Conservation (phyloP, 1,140 invertebrate species). For the Megalopta genalis region DNA sequence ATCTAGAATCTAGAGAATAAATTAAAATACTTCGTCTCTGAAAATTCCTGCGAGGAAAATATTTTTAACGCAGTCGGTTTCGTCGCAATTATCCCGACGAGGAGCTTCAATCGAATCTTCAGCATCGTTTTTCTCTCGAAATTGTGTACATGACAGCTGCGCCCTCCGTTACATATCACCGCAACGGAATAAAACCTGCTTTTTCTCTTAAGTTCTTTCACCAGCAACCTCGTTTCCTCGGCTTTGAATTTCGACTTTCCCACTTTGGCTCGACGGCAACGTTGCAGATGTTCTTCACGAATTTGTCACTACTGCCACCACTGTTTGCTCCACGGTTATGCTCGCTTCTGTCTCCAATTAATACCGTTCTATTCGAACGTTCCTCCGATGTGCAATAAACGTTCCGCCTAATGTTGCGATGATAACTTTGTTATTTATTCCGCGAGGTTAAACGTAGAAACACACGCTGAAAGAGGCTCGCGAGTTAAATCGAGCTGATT, state of each 20-base stretch:
- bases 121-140: too few relatives aligned
- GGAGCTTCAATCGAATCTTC: too few relatives aligned
- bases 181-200: too few relatives aligned
- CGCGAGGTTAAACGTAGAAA: not conserved
- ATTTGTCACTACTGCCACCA: not conserved
- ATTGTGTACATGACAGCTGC: too few relatives aligned
- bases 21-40: too few relatives aligned
- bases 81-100: too few relatives aligned
- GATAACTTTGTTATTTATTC: not conserved
- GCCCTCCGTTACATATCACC: too few relatives aligned
- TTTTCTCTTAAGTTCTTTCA: not conserved
- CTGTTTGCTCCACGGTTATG: not conserved
- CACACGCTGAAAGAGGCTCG: not conserved
- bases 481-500: slow-evolving; percentile 28
- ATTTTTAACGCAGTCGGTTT: too few relatives aligned
- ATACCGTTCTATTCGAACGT: not conserved
- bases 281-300: not conserved
- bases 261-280: not conserved
- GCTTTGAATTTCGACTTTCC: not conserved
- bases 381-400: not conserved
- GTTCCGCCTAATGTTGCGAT: not conserved
- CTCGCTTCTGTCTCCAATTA: not conserved
- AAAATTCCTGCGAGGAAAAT: too few relatives aligned
- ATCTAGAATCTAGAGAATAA: too few relatives aligned
- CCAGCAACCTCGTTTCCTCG: not conserved